These are phyloP conservation scores for Troglohyphantes excavatus DNA, from an alignment of 2,888 invertebrate genomes.

Conservation along the genomic window DNA sequence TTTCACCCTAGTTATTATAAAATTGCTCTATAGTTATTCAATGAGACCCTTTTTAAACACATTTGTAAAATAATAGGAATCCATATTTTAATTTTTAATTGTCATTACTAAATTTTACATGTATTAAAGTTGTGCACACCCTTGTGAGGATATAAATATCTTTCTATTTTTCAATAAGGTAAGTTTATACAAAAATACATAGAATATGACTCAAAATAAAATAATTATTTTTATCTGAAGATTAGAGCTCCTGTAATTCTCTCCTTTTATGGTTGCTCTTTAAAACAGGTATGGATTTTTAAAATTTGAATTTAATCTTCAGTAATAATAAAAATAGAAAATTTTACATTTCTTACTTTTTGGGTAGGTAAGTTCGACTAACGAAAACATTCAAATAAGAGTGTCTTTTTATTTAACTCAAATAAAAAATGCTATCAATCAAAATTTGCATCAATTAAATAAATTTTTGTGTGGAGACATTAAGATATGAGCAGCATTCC, in stretches of 20 bases:
- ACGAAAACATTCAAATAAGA: neutral
- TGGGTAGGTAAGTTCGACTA: slow-evolving; percentile 52
- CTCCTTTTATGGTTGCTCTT: slow-evolving; percentile 37
- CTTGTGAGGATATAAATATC: slow-evolving; percentile 45
- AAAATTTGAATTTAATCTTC: slow-evolving; percentile 24
- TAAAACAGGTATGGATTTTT: slow-evolving; percentile 70
- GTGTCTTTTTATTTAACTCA: neutral
- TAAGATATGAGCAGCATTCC: neutral
- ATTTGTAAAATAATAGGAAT: too few relatives aligned
- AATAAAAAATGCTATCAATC: neutral
- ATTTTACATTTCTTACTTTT: neutral
- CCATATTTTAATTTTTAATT: too few relatives aligned
- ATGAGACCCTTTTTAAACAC: too few relatives aligned
- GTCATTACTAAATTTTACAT: neutral
- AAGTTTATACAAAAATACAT: slow-evolving; percentile 29
- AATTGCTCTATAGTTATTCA: too few relatives aligned
- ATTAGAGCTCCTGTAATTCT: slow-evolving; percentile 40
- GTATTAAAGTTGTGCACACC: slow-evolving; percentile 63
- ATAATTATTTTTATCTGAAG: slow-evolving; percentile 34
- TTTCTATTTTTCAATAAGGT: slow-evolving; percentile 36
- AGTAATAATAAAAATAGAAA: neutral
- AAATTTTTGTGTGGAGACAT: neutral
- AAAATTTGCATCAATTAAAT: neutral
- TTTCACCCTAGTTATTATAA: too few relatives aligned
- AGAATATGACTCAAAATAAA: neutral